phyloP scores from a whole-genome alignment of 1,140 invertebrate genomes.

The Drosophila pallidifrons region DNA sequence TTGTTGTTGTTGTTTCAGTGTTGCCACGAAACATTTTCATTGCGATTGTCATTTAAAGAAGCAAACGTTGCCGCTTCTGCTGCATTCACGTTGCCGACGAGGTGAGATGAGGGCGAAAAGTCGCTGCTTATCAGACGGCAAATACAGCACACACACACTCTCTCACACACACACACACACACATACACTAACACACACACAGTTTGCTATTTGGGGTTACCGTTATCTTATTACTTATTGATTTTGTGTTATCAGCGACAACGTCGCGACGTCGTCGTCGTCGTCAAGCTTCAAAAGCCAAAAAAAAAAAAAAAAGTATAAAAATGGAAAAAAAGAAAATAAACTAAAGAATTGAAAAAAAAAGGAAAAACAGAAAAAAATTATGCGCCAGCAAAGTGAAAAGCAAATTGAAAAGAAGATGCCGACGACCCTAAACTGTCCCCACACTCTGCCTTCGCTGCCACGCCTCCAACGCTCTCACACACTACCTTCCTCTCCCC shows the following conservation, averaged over 20 bases:
- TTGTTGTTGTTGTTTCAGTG: slow-evolving; percentile 8
- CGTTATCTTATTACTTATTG: slow-evolving; percentile 77
- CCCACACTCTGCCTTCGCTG: background rate
- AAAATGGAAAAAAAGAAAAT: slow-evolving; percentile 19
- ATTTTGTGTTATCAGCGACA: slow-evolving; percentile 69
- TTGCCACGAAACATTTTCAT: slow-evolving; percentile 54
- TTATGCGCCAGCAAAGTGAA: slow-evolving; percentile 39
- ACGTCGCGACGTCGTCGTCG: slow-evolving; percentile 32
- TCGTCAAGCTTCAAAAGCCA: slow-evolving; percentile 20
- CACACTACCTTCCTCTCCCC: background rate
- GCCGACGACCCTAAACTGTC: slow-evolving; percentile 36
- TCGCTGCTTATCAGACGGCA: slow-evolving; percentile 57
- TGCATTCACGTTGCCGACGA: slow-evolving; percentile 25
- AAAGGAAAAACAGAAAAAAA: slow-evolving; percentile 28
- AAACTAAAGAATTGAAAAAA: slow-evolving; percentile 18
- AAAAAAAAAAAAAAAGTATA: slow-evolving; percentile 24
- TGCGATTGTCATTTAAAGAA: slow-evolving; percentile 49
- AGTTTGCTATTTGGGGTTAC: slow-evolving; percentile 63
- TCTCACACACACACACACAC: slow-evolving; percentile 23
- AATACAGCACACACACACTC: slow-evolving; percentile 20
- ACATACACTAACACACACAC: slow-evolving; percentile 13
- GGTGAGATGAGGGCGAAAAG: background rate
- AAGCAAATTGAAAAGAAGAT: slow-evolving; percentile 61
- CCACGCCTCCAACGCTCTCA: background rate
- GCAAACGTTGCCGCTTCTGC: slow-evolving; percentile 21